phyloP scores from a whole-genome alignment of 1,140 invertebrate species.

The Colletes latitarsis region DNA sequence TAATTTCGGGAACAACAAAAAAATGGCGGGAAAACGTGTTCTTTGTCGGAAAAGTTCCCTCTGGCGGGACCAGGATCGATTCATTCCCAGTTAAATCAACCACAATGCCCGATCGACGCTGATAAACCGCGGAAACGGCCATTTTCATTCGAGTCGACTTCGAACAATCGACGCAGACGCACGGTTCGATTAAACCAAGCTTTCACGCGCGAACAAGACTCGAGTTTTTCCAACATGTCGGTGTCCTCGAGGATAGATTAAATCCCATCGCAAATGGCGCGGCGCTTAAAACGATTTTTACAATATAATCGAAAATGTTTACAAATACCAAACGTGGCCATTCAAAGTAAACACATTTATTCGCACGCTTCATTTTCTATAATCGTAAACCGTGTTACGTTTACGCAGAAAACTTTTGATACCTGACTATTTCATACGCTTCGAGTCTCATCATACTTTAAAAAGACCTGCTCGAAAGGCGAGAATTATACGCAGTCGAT shows the following conservation, averaged over 20 bases:
- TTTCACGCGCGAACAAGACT: background rate
- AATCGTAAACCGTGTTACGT: background rate
- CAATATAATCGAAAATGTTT: too few relatives aligned
- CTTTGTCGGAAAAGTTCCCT: background rate
- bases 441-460: too few relatives aligned
- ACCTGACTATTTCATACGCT: too few relatives aligned
- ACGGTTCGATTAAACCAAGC: constrained; percentile 3
- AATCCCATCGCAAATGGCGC: background rate
- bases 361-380: too few relatives aligned
- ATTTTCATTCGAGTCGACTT: background rate
- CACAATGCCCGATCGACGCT: background rate
- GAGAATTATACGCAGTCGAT: too few relatives aligned
- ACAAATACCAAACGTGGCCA: too few relatives aligned
- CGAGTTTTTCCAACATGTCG: background rate
- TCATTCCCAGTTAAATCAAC: background rate
- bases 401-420: background rate
- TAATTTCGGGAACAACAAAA: too few relatives aligned
- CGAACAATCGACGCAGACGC: constrained; percentile 1
- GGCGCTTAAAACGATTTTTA: background rate
- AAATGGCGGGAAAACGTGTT: background rate
- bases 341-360: too few relatives aligned
- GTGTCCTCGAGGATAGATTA: background rate
- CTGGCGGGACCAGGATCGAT: background rate
- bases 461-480: too few relatives aligned
- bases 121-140: background rate